Evolutionary conservation across 1,140 invertebrate genomes (phyloP), one percentile per base, ranked within the genome.

Genomic region (Tribolium castaneum): DNA sequence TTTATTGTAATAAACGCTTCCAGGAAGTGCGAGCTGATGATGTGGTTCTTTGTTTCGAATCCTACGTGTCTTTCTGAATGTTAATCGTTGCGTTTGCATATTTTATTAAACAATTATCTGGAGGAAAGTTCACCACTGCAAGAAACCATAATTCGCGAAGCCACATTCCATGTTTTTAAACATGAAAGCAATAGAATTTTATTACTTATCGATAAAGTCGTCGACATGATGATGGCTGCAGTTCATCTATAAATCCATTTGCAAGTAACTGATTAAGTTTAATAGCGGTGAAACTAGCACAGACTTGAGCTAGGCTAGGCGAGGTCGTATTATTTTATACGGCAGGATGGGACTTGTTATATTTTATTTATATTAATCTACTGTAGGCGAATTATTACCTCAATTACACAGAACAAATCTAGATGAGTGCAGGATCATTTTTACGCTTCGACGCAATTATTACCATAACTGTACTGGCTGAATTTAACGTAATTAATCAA

Each of bases 321-420:
- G 79, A 82, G 77, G 81, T 79, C 79, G 75, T 80, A 80, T 79
- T 82, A 78, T 80, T 80, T 80, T 77, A 80, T 80, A 78, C 76
- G 39, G 82, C 83, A 83, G 83, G 83, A 83, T 83, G 83, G 83
- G 76, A 82, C 81, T 81, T 82, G 81, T 83, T 83, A 83, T 82
- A 83, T 83, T 83, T 83, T 83, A 83, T 83, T 83, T 83, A 82
- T 82, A 82, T 82, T 83, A 83, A 83, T 83, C 76, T 80, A 80
- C 81, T 77, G 83, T 83, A 82, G 83, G 83, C 83, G 83, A 82
- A 81, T 79, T 82, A 83, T 82, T 81, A 79, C 81, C 75, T 82
- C 83, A 82, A 83, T 83, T 82, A 80, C 78, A 79, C 51, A 39
- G 79, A 83, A 78, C 80, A 83, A 82, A 83, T 83, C 82, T 72